Percentiles rank a stretch among this genome's conserved stretches.
Evolutionary conservation across 1,140 invertebrate genomes (phyloP).

Genomic region (Hirudo medicinalis): DNA sequence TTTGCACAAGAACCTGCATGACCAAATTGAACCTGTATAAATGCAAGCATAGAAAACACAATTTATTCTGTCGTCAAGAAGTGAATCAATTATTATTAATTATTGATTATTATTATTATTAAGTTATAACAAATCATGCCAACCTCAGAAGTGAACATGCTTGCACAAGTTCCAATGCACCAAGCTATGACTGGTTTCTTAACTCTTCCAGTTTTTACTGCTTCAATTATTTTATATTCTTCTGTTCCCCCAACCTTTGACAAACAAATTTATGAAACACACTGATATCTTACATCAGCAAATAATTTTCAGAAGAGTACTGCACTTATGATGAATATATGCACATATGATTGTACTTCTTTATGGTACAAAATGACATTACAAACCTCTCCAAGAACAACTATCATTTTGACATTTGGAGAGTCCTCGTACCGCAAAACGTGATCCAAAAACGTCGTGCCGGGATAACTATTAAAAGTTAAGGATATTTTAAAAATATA

Average conservation of each 20-base stretch:
- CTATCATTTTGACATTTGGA: slow-evolving; percentile 74
- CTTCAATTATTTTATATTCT: slow-evolving; percentile 89
- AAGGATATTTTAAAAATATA: neutral
- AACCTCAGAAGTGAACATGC: slow-evolving; percentile 77
- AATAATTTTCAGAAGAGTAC: neutral
- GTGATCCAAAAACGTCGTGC: slow-evolving; percentile 96
- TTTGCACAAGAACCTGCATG: slow-evolving; percentile 97
- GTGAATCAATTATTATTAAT: too few species aligned
- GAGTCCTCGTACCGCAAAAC: slow-evolving; percentile 68
- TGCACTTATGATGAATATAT: neutral
- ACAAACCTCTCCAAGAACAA: slow-evolving; percentile 74
- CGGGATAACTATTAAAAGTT: slow-evolving; percentile 58
- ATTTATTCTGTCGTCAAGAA: neutral
- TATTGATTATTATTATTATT: neutral
- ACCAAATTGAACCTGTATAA: slow-evolving; percentile 81
- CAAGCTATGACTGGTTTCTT: slow-evolving; percentile 92
- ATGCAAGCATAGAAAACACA: neutral
- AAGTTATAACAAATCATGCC: neutral
- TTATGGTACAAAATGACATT: neutral
- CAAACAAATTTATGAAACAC: neutral
- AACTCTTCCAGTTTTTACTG: slow-evolving; percentile 63
- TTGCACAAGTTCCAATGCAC: slow-evolving; percentile 84
- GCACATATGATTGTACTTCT: neutral
- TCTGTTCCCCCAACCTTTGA: slow-evolving; percentile 77
- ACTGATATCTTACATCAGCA: too few species aligned